These are phyloP conservation scores for Melanostoma scalare DNA, from an alignment of 2,888 invertebrate species.

Conservation along the genomic window DNA sequence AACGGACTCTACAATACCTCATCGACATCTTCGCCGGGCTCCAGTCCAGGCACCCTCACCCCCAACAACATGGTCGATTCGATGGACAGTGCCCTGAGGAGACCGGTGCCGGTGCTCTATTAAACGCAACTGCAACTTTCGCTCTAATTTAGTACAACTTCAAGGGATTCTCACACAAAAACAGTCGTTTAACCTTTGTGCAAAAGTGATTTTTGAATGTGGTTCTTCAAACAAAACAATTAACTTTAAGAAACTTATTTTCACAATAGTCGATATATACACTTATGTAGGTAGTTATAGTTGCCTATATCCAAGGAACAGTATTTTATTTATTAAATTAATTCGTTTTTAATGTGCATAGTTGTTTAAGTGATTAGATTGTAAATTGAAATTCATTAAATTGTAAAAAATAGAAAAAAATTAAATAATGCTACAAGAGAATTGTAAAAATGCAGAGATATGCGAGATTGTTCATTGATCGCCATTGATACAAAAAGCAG, in stretches of 20 bases:
- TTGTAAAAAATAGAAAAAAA: conserved; percentile 14
- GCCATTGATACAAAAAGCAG: neutral
- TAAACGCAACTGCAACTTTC: conserved; percentile 73
- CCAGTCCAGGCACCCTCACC: conserved; percentile 81
- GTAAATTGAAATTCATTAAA: conserved; percentile 27
- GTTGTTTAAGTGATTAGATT: conserved; percentile 32
- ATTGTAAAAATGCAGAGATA: conserved; percentile 15
- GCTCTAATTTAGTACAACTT: conserved; percentile 61
- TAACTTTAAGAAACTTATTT: conserved; percentile 21
- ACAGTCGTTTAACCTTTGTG: conserved; percentile 17
- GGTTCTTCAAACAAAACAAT: conserved; percentile 21
- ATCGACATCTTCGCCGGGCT: conserved; percentile 81
- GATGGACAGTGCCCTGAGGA: conserved; percentile 80
- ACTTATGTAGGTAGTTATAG: neutral
- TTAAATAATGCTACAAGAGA: conserved; percentile 7
- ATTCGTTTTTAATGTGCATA: conserved; percentile 36
- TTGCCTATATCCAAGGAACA: conserved; percentile 17
- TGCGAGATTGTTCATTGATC: conserved; percentile 6
- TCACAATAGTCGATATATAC: neutral
- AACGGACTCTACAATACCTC: conserved; percentile 81
- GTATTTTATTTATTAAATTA: conserved; percentile 58
- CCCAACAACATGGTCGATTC: conserved; percentile 80
- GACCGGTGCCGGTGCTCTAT: conserved; percentile 82
- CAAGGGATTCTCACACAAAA: conserved; percentile 46
- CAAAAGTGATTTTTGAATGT: conserved; percentile 44